A percentile compares a stretch with the other conserved stretches of the same genome.
Evolutionary conservation across 2,797 vertebrate genomes (phyloP).

Genomic region (Chanos chanos): DNA sequence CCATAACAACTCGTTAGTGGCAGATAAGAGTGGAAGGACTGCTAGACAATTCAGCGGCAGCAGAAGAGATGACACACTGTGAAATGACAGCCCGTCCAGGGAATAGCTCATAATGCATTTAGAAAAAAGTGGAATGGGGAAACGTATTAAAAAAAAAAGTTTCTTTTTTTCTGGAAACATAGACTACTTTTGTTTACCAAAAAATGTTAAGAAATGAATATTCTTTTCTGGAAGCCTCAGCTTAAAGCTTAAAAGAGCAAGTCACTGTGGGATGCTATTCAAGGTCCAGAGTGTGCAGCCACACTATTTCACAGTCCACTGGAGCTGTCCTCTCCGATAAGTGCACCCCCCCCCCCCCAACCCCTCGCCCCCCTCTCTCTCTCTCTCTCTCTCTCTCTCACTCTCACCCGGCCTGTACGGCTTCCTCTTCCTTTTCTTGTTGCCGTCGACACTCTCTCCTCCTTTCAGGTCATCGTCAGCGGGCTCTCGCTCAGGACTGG

Average conservation of each 20-base stretch:
- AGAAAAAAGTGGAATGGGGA: not conserved
- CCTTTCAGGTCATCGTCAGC: slow-evolving; percentile 79
- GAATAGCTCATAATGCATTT: no score
- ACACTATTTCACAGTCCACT: slow-evolving; percentile 48
- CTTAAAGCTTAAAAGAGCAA: slow-evolving; percentile 35
- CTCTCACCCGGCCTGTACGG: slow-evolving; percentile 89
- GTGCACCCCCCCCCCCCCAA: not conserved
- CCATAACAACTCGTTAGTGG: not conserved
- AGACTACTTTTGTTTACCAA: slow-evolving; percentile 15
- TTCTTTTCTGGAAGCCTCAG: slow-evolving; percentile 17
- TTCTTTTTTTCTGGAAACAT: slow-evolving; percentile 15
- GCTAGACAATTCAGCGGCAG: not conserved
- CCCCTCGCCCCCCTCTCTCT: not conserved
- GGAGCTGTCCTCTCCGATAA: slow-evolving; percentile 45
- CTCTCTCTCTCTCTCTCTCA: not conserved
- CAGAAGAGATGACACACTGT: no score
- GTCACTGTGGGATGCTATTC: slow-evolving; percentile 45
- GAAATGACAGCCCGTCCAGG: no score
- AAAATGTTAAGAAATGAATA: slow-evolving; percentile 13
- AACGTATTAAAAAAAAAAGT: not conserved
- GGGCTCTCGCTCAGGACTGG: slow-evolving; percentile 88
- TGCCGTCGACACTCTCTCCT: slow-evolving; percentile 68
- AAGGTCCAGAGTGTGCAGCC: slow-evolving; percentile 33
- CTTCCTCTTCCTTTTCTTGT: slow-evolving; percentile 93
- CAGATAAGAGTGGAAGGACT: not conserved